These are phyloP conservation scores for Atta cephalotes DNA, from an alignment of 1,140 invertebrate genomes.

Conservation along the genomic window DNA sequence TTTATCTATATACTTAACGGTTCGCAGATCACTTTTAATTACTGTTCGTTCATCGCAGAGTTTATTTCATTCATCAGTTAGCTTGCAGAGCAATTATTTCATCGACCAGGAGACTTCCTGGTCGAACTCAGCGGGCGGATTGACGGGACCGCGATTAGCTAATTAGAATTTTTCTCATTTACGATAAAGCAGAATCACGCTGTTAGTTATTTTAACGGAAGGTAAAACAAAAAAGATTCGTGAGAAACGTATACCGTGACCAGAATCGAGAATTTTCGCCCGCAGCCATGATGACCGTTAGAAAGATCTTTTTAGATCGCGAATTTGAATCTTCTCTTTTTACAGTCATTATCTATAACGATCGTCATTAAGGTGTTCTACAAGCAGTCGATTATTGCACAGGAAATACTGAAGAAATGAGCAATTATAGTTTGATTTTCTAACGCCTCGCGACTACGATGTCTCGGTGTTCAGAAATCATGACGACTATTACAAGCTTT, in stretches of 20 bases:
- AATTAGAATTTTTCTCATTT: constrained; percentile 44
- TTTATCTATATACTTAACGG: constrained; percentile 26
- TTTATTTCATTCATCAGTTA: constrained; percentile 24
- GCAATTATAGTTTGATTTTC: constrained; percentile 57
- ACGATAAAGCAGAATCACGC: constrained; percentile 42
- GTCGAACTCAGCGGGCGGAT: constrained; percentile 26
- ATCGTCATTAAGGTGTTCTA: constrained; percentile 63
- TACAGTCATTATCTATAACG: constrained; percentile 58
- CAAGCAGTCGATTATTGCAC: constrained; percentile 42
- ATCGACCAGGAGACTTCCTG: constrained; percentile 36
- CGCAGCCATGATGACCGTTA: constrained; percentile 66
- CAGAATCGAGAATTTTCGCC: constrained; percentile 54
- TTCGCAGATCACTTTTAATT: constrained; percentile 41
- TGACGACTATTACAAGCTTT: constrained; percentile 15
- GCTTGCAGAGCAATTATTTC: constrained; percentile 34
- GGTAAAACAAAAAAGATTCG: background rate
- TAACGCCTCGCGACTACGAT: constrained; percentile 13
- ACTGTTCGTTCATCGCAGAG: background rate
- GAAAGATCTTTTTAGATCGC: constrained; percentile 56
- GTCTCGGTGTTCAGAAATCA: background rate
- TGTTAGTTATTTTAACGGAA: constrained; percentile 32
- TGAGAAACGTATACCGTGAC: constrained; percentile 18
- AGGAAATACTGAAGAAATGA: constrained; percentile 24
- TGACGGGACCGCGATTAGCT: constrained; percentile 14
- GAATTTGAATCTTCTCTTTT: constrained; percentile 56